phyloP scores from a whole-genome alignment of 2,797 vertebrate genomes.

The Melanotaenia boesemani region DNA sequence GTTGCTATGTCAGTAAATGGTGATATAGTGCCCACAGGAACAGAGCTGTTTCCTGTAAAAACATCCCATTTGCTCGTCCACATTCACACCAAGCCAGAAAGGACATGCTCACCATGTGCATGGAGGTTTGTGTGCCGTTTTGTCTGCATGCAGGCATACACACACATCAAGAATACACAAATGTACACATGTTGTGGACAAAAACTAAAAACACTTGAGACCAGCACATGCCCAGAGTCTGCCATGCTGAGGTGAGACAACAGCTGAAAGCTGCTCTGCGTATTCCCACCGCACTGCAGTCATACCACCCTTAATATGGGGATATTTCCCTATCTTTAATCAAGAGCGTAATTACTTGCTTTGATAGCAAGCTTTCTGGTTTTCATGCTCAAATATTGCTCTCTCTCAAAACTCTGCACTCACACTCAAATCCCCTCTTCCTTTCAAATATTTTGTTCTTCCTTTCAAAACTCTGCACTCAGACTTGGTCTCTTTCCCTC shows the following conservation, averaged over 20 bases:
- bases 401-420: too few relatives aligned
- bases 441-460: too few relatives aligned
- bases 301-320: slow-evolving; percentile 47
- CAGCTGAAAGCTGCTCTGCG: slow-evolving; percentile 49
- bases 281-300: slow-evolving; percentile 44
- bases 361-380: too few relatives aligned
- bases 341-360: too few relatives aligned
- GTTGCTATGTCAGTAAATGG: slow-evolving; percentile 19
- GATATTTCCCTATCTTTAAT: too few relatives aligned
- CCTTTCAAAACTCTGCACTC: too few relatives aligned
- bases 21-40: slow-evolving; percentile 20
- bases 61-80: slow-evolving; percentile 16
- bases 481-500: too few relatives aligned
- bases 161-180: slow-evolving; percentile 22
- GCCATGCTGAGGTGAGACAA: slow-evolving; percentile 44
- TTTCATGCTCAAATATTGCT: too few relatives aligned
- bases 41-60: slow-evolving; percentile 28
- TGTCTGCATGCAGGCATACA: slow-evolving; percentile 10
- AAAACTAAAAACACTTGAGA: slow-evolving; percentile 36
- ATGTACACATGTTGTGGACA: not conserved
- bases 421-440: too few relatives aligned
- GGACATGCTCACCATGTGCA: not conserved
- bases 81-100: slow-evolving; percentile 10
- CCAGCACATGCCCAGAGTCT: slow-evolving; percentile 24
- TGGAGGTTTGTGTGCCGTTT: not conserved